phyloP scores from a whole-genome alignment of 1,140 invertebrate genomes.

The Nautilus pompilius region DNA sequence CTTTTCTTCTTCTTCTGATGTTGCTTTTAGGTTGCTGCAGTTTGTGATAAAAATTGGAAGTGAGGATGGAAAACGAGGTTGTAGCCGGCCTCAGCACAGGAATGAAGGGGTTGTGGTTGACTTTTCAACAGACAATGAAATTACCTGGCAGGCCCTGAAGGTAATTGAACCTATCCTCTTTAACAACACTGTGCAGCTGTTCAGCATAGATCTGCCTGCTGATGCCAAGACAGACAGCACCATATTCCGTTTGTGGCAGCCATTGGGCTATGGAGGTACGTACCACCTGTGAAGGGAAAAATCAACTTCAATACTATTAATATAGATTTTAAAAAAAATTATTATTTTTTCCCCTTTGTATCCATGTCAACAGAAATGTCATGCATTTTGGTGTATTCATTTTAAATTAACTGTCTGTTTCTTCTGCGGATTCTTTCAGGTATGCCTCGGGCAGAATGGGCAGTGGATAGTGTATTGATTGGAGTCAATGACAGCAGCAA shows the following conservation, averaged over 20 bases:
- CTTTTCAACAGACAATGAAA: constrained; percentile 52
- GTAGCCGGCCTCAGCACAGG: constrained; percentile 29
- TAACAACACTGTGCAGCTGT: constrained; percentile 35
- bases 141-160: constrained; percentile 50
- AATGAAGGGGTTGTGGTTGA: constrained; percentile 49
- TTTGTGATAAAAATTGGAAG: constrained; percentile 47
- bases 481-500: constrained; percentile 51
- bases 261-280: constrained; percentile 44
- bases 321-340: too few relatives aligned
- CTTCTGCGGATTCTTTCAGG: constrained; percentile 20
- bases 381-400: too few relatives aligned
- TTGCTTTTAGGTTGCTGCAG: constrained; percentile 41
- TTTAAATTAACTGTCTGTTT: background rate
- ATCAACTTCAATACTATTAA: background rate
- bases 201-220: constrained; percentile 45
- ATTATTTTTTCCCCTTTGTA: too few relatives aligned
- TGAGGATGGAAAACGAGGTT: constrained; percentile 15
- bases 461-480: constrained; percentile 52
- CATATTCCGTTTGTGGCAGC: constrained; percentile 57
- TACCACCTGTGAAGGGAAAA: background rate
- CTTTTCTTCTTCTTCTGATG: background rate
- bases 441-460: constrained; percentile 50
- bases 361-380: too few relatives aligned
- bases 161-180: constrained; percentile 45
- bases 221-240: constrained; percentile 50